Evolutionary conservation across 2,797 vertebrate genomes (phyloP), one percentile per base, ranked within the genome.

Genomic region (Margarornis squamiger): DNA sequence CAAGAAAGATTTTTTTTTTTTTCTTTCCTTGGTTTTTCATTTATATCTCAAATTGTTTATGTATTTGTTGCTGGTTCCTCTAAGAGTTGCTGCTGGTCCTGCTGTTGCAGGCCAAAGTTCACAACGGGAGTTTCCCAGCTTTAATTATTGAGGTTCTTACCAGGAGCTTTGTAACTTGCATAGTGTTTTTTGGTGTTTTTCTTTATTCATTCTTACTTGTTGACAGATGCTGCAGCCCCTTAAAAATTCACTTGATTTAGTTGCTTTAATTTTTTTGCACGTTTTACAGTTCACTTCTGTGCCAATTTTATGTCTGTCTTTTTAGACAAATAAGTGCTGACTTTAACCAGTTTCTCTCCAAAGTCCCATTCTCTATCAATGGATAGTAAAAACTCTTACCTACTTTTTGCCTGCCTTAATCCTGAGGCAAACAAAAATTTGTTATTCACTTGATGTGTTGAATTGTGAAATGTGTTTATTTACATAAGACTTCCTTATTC

Each of bases 381-480:
- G 27, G 24, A 12, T 67, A 48, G 49, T 88, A 49, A 86, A 43
- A 32, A 51, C 21, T 83, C 48, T 79, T 90, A 65, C 59, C 77
- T 89, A 19, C 22, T 74, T 92, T 75, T 67, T 90, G 61, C 77
- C 19, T 86, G 38, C 24, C 71, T 38, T 76, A 27, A 57, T 67
- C 48, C 34, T 36, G 36, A 84, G 76, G 55, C 59, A 93, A 81
- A 92, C 66, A 73, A 85, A 85, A 88, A 22, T 27, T 90, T 76
- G 43, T 49, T 90, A 54, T 94, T 93, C 63, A 10, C 45, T 75
- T 1, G 0, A 14, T 88, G n/a, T 52, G 63, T 71, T 88, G 94
- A 93, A 86, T 92, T 94, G 88, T 90, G 91, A 95, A 96, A 96
- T 74, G 55, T 76, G 70, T 95, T 94, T 94, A 52, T 96, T 95